Percentiles rank a stretch among this genome's conserved stretches.
Conservation (phyloP, 2,797 vertebrate genomes). For the Coendou prehensilis region DNA sequence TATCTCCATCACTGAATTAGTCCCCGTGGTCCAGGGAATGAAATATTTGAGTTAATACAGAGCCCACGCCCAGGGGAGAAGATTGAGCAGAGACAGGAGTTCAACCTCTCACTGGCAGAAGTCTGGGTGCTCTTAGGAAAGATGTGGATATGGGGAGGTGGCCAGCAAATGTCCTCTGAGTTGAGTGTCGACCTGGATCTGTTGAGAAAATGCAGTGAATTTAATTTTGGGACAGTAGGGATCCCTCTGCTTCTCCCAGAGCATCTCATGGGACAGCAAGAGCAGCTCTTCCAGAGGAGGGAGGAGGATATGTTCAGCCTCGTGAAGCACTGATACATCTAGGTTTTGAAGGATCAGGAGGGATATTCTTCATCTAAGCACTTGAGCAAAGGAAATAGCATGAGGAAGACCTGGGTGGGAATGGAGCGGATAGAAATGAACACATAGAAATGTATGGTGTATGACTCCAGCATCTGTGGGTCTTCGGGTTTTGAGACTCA, state of each 20-base stretch:
- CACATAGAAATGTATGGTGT: not conserved
- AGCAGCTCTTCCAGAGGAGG: not conserved
- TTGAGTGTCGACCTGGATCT: not conserved
- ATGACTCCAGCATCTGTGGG: not conserved
- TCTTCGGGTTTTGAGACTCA: not conserved
- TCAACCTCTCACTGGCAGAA: not conserved
- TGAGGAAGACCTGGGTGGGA: not conserved
- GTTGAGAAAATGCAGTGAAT: not conserved
- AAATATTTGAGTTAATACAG: constrained; percentile 42
- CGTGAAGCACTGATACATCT: not conserved
- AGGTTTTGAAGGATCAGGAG: not conserved
- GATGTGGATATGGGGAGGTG: not conserved
- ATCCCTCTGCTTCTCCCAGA: not conserved
- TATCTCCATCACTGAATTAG: not conserved
- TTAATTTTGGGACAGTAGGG: not conserved
- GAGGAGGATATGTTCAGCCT: not conserved
- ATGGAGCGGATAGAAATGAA: not conserved
- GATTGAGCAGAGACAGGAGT: not conserved
- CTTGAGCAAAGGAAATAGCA: not conserved
- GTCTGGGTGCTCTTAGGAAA: not conserved
- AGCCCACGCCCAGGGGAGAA: not conserved
- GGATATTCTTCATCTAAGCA: not conserved
- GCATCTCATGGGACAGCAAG: not conserved
- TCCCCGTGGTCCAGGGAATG: not conserved
- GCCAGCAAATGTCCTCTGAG: not conserved